These are phyloP conservation scores for Petrocephalus sullivani DNA, from an alignment of 2,797 vertebrate genomes.

Conservation along the genomic window DNA sequence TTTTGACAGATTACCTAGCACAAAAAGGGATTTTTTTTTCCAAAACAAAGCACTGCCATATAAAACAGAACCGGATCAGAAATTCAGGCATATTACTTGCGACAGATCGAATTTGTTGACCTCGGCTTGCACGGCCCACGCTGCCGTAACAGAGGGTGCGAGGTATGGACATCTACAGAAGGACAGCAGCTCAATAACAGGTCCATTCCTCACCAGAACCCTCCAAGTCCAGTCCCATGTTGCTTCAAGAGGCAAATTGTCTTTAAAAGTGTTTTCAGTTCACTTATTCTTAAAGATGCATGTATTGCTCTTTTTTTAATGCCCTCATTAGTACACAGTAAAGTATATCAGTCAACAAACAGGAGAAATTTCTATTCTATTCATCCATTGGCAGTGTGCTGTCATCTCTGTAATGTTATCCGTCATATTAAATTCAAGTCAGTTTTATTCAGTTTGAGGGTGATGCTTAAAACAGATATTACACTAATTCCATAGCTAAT, in stretches of 20 bases:
- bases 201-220: neutral
- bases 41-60: neutral
- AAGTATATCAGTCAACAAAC: neutral
- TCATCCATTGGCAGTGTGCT: neutral
- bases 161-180: neutral
- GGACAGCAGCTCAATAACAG: neutral
- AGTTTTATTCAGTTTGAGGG: neutral
- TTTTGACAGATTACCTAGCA: slow-evolving; percentile 27
- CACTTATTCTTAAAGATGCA: neutral
- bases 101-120: neutral
- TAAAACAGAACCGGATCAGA: neutral
- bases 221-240: neutral
- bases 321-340: neutral
- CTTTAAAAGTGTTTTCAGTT: neutral
- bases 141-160: neutral
- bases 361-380: neutral
- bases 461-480: neutral
- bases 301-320: neutral
- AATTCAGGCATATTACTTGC: neutral
- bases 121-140: neutral
- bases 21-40: neutral
- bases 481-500: neutral
- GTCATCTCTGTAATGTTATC: neutral
- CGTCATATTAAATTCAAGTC: neutral
- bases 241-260: neutral